A percentile compares a stretch with the other conserved stretches of the same genome.
Evolutionary conservation across 1,140 invertebrate species (phyloP).

Genomic region (Phymorhynchus buccinoides): DNA sequence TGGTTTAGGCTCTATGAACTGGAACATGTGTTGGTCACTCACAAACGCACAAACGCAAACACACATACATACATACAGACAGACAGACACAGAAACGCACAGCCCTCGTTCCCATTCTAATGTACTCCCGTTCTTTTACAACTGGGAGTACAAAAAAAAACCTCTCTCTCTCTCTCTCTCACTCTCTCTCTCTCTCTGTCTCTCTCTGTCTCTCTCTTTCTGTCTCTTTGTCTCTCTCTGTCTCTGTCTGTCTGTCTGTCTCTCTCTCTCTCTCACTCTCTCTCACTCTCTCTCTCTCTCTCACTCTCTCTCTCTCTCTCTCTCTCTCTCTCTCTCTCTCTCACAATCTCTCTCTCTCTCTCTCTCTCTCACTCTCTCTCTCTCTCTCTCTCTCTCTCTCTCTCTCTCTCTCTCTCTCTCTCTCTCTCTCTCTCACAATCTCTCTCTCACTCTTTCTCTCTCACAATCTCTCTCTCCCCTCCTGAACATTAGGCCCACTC

Average conservation of each 20-base stretch:
- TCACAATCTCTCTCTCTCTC: background rate
- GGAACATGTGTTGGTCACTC: no score
- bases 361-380: background rate
- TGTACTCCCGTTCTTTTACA: no score
- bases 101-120: no score
- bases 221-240: no score
- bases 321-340: background rate
- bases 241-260: no score
- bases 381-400: slow-evolving; percentile 4
- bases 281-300: background rate
- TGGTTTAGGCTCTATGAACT: no score
- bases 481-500: background rate
- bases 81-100: no score
- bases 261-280: background rate
- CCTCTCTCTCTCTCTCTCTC: no score
- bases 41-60: no score
- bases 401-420: no score
- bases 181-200: background rate
- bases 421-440: background rate
- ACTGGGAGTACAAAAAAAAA: no score
- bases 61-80: no score
- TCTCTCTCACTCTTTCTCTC: background rate
- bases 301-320: background rate
- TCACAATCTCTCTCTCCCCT: background rate
- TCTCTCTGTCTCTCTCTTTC: background rate